phyloP scores from a whole-genome alignment of 2,888 invertebrate species.

The Platycheirus albimanus region DNA sequence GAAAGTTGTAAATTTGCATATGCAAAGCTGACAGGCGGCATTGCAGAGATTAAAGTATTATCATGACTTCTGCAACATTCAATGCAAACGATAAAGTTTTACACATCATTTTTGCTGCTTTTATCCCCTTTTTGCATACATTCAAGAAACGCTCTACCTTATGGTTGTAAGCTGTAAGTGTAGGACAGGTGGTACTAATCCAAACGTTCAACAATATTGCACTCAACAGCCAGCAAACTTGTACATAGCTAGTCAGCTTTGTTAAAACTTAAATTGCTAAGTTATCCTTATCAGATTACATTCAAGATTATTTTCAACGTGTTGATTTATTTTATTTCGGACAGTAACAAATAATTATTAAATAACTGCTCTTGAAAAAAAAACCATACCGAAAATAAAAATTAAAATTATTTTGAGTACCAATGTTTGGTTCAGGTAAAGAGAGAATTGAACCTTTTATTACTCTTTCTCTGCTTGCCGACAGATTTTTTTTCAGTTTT shows the following conservation, averaged over 20 bases:
- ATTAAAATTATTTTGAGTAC: conserved; percentile 27
- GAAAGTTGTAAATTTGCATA: conserved; percentile 42
- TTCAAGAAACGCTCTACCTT: conserved; percentile 10
- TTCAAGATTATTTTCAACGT: too few species aligned
- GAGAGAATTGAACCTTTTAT: conserved; percentile 42
- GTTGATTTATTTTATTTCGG: too few species aligned
- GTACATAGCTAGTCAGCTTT: conserved; percentile 28
- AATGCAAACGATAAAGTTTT: conserved; percentile 55
- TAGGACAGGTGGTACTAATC: conserved; percentile 35
- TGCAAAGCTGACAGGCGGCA: conserved; percentile 40
- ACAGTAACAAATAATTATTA: too few species aligned
- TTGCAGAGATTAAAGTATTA: conserved; percentile 45
- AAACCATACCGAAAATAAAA: too few species aligned
- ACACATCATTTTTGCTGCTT: conserved; percentile 39
- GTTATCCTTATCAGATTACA: conserved; percentile 4
- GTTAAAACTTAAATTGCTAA: conserved; percentile 19
- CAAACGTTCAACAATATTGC: conserved; percentile 34
- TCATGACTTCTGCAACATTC: conserved; percentile 52
- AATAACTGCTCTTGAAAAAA: too few species aligned
- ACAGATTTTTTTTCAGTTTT: conserved; percentile 22
- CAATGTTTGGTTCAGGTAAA: conserved; percentile 12
- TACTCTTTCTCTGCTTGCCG: conserved; percentile 26
- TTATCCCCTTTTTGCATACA: conserved; percentile 19
- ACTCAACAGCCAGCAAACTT: conserved; percentile 8
- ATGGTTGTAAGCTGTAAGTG: conserved; percentile 28